These are phyloP conservation scores for Choloepus didactylus DNA, from an alignment of 2,797 vertebrate genomes.

Conservation along the genomic window DNA sequence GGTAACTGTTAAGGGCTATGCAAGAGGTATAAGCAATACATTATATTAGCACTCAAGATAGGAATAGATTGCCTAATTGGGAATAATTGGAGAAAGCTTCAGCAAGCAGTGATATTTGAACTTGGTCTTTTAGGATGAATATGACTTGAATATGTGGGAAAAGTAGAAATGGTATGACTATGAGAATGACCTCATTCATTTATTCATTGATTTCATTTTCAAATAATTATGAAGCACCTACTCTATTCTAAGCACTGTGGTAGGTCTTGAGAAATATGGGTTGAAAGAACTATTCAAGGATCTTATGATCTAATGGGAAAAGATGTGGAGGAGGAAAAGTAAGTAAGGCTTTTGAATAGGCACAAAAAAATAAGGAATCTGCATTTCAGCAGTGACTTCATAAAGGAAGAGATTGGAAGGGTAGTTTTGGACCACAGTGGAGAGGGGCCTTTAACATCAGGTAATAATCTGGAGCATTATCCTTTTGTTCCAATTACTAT, in stretches of 20 bases:
- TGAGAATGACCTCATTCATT: background rate
- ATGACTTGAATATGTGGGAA: background rate
- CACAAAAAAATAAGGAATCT: background rate
- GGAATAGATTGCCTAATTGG: background rate
- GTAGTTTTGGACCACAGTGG: background rate
- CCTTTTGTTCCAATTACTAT: background rate
- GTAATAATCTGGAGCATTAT: background rate
- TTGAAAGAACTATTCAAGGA: slow-evolving; percentile 19
- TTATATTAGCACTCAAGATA: background rate
- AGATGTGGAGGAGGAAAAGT: background rate
- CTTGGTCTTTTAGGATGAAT: background rate
- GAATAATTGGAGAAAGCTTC: background rate
- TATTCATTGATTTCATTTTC: slow-evolving; percentile 32
- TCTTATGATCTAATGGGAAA: slow-evolving; percentile 15
- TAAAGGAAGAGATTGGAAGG: background rate
- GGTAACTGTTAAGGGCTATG: background rate
- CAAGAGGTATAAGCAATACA: background rate
- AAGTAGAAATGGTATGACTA: background rate
- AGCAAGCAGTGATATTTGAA: background rate
- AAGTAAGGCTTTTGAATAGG: background rate
- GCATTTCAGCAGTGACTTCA: background rate
- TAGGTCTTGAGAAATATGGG: background rate
- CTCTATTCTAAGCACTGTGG: background rate
- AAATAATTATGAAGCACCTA: slow-evolving; percentile 34
- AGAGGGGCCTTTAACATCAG: background rate